Evolutionary conservation across 2,797 vertebrate genomes (phyloP).

Genomic region (Serranus cabrilla): DNA sequence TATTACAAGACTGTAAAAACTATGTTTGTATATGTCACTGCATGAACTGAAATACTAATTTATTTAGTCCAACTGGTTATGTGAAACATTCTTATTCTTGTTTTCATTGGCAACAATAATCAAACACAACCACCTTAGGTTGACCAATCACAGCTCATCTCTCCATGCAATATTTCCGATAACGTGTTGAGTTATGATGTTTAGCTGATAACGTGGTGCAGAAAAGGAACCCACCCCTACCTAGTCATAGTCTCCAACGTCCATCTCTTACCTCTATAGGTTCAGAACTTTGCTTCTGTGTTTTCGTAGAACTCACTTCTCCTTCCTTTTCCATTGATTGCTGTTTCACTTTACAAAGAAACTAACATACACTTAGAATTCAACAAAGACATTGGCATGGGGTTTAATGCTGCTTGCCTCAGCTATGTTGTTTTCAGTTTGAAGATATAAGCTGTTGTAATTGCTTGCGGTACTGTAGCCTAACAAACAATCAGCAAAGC

Average conservation of each 20-base stretch:
- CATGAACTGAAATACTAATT: background rate
- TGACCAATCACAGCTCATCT: background rate
- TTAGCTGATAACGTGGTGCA: slow-evolving; percentile 15
- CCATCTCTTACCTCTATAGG: background rate
- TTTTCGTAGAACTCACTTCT: background rate
- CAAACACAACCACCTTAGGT: background rate
- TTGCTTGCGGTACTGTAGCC: slow-evolving; percentile 1
- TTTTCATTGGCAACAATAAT: background rate
- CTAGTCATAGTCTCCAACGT: slow-evolving; percentile 2
- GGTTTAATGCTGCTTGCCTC: background rate
- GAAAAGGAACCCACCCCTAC: background rate
- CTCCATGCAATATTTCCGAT: background rate
- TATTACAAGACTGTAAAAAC: background rate
- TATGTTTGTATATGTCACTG: background rate
- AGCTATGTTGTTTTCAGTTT: background rate
- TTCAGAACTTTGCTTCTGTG: background rate
- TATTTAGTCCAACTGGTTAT: background rate
- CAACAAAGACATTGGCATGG: background rate
- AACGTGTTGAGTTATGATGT: background rate
- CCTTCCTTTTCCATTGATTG: background rate
- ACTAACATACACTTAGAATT: background rate
- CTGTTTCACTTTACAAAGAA: slow-evolving; percentile 4
- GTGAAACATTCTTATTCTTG: background rate
- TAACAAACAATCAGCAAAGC: slow-evolving; percentile 1
- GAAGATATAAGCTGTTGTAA: background rate